Evolutionary conservation across 1,140 invertebrate species (phyloP), one percentile per base, ranked within the genome.

Genomic region (Dendroctonus valens): DNA sequence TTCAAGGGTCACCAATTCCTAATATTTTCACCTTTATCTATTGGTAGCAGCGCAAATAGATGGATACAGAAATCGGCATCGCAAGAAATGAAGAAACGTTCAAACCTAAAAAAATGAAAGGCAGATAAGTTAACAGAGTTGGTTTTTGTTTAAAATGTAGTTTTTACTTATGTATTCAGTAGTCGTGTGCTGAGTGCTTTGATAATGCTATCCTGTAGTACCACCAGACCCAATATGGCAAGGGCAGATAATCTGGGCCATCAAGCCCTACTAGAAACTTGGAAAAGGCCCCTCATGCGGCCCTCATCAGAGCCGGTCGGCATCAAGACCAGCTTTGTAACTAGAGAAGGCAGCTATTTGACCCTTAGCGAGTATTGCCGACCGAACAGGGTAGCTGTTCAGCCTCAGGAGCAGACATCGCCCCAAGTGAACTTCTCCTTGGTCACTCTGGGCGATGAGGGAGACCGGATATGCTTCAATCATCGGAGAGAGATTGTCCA

Each of bases 401-500:
- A n/a, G n/a, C n/a, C n/a, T n/a, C n/a, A n/a, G n/a, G n/a, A 91
- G 82, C 86, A 77, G 81, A 87, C 76, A 82, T 85, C 72, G 82
- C 90, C 87, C 71, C 91, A 91, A 70, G 93, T 96, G 50, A 89
- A 65, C 50, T 90, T 96, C 67, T 96, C 94, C 12, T 91, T 97
- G 77, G 91, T 96, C 51, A 88, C 88, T 63, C 82, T 96, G 72
- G 90, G 91, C 62, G 90, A 86, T 70, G 83, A 85, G 8, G 83
- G 82, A 72, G 94, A 97, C 77, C 85, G 92, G 73, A 94, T 99
- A 79, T 98, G 96, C 82, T 97, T 98, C 80, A 99, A 99, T 82
- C 91, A 97, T 79, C 96, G 96, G 60, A 91, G 94, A 75, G 97
- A 99, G 81, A 83, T 99, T 7, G 91, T 99, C 75, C 99, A 97